Conservation (phyloP, 2,797 vertebrate genomes). For the Ammospiza maritima region DNA sequence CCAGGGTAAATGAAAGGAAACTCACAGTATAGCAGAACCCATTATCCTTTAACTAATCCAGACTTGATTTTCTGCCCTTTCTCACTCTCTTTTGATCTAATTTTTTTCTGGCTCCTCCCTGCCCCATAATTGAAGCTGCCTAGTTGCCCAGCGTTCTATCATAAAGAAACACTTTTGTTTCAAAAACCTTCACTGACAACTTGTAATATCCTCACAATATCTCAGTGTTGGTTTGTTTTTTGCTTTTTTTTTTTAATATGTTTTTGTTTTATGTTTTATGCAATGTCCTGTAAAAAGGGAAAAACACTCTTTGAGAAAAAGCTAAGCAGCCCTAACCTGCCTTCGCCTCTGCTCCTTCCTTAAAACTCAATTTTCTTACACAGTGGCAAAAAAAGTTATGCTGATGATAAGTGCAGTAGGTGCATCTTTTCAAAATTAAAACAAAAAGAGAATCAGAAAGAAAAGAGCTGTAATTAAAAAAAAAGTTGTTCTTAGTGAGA, state of each 20-base stretch:
- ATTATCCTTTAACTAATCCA: background rate
- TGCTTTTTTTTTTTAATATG: background rate
- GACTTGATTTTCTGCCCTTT: background rate
- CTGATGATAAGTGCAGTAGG: background rate
- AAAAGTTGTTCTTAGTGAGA: too few relatives aligned
- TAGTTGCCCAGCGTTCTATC: background rate
- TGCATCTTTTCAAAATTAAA: background rate
- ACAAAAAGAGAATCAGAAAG: background rate
- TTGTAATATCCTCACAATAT: background rate
- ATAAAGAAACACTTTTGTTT: background rate
- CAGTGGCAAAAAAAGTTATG: background rate
- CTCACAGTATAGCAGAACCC: background rate
- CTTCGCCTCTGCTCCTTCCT: background rate
- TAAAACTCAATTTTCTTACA: background rate
- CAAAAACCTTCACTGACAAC: background rate
- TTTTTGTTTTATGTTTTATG: background rate
- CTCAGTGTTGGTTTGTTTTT: background rate
- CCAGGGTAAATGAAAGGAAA: background rate
- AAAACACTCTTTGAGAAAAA: background rate
- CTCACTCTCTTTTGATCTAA: background rate
- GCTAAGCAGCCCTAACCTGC: background rate
- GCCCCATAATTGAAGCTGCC: background rate
- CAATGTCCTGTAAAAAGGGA: background rate
- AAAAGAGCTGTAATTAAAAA: background rate
- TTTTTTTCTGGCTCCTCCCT: accelerated